Conservation (phyloP, 2,797 vertebrate species). For the Parotocinclus haroldoi region DNA sequence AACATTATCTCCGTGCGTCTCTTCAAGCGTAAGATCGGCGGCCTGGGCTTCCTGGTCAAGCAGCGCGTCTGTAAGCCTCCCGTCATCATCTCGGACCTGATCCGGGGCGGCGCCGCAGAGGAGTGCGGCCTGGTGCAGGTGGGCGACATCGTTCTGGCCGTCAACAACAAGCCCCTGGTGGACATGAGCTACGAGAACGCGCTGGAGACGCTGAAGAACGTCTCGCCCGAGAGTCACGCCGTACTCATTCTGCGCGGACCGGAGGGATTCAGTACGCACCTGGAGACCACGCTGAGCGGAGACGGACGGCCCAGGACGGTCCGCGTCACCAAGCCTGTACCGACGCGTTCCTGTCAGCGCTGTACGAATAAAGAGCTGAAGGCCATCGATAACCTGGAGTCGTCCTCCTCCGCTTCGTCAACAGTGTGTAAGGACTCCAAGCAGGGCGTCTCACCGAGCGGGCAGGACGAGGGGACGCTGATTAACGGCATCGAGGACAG, state of each 20-base stretch:
- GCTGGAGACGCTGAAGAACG: constrained; percentile 87
- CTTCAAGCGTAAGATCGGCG: constrained; percentile 91
- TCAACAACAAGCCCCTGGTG: constrained; percentile 92
- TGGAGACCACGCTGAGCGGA: constrained; percentile 89
- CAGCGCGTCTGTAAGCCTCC: constrained; percentile 83
- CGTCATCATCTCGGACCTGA: constrained; percentile 92
- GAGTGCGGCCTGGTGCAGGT: constrained; percentile 96
- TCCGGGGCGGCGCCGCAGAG: constrained; percentile 90
- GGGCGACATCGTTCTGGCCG: constrained; percentile 92
- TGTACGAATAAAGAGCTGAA: constrained; percentile 80
- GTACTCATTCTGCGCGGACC: constrained; percentile 92
- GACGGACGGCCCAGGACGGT: constrained; percentile 92
- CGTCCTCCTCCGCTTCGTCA: constrained; percentile 43
- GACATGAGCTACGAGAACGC: constrained; percentile 89
- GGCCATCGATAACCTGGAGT: constrained; percentile 71
- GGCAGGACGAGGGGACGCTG: constrained; percentile 64
- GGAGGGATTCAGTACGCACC: constrained; percentile 92
- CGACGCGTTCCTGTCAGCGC: constrained; percentile 70
- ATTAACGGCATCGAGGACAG: constrained; percentile 79
- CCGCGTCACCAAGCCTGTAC: constrained; percentile 83
- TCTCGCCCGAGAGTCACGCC: constrained; percentile 87
- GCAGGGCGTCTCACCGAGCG: constrained; percentile 59
- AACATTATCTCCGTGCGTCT: constrained; percentile 67
- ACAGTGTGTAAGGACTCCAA: constrained; percentile 56
- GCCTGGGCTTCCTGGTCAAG: constrained; percentile 94